These are phyloP conservation scores for Taenioides sp. DNA, from an alignment of 2,797 vertebrate species.

Conservation along the genomic window DNA sequence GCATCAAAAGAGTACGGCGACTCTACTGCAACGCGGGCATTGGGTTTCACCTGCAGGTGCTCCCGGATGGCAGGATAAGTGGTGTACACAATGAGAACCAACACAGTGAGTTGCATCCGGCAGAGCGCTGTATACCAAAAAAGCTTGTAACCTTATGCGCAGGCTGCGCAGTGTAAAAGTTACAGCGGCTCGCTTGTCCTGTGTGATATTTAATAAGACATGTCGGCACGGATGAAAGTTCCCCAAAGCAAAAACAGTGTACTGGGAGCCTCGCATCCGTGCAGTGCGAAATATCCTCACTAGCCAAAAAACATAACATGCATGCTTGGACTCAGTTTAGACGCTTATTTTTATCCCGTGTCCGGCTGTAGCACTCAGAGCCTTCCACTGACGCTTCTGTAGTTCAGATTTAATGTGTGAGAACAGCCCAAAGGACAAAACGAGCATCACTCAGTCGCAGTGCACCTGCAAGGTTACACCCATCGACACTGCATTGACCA, in stretches of 20 bases:
- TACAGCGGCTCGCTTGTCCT: conserved; percentile 53
- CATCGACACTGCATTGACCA: conserved; percentile 70
- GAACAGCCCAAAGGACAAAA: conserved; percentile 34
- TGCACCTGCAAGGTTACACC: conserved; percentile 80
- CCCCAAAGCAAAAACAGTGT: conserved; percentile 69
- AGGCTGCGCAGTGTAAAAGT: conserved; percentile 58
- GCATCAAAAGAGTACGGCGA: conserved; percentile 93
- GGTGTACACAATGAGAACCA: conserved; percentile 92
- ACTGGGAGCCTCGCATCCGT: conserved; percentile 67
- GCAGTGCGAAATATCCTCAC: conserved; percentile 65
- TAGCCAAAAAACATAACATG: conserved; percentile 72
- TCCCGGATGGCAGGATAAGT: conserved; percentile 90
- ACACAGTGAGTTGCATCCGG: conserved; percentile 87
- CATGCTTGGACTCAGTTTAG: conserved; percentile 79
- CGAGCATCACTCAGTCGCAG: conserved; percentile 70
- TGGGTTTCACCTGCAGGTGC: conserved; percentile 97
- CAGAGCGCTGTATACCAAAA: conserved; percentile 24
- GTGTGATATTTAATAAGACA: conserved; percentile 72
- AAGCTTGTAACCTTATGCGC: conserved; percentile 36
- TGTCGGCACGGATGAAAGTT: conserved; percentile 70
- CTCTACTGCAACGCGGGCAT: conserved; percentile 99
- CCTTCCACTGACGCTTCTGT: conserved; percentile 32
- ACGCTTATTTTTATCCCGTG: conserved; percentile 81
- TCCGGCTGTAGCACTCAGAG: conserved; percentile 53
- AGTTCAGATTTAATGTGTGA: conserved; percentile 19